A percentile compares a stretch with the other conserved stretches of the same genome.
Evolutionary conservation across 2,113 vertebrate species (phyloP).

Genomic region (Gnathonemus echidnorhynchus): DNA sequence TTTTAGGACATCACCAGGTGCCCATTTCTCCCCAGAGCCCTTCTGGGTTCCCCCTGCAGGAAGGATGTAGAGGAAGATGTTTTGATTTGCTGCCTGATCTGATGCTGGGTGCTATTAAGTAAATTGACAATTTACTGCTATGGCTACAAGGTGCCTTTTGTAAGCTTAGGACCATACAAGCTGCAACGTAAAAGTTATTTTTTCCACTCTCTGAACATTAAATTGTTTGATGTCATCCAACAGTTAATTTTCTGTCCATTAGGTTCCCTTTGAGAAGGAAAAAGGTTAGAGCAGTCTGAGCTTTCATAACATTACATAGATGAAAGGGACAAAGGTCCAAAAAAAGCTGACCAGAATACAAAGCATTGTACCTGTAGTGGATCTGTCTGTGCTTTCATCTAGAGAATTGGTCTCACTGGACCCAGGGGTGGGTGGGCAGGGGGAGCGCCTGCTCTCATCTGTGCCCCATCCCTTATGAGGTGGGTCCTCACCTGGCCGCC

Average conservation of each 20-base stretch:
- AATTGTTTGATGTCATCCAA: constrained; percentile 46
- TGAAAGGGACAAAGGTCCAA: constrained; percentile 22
- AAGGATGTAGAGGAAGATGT: not conserved
- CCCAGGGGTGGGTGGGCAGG: not conserved
- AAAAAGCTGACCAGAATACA: constrained; percentile 16
- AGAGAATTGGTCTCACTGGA: not conserved
- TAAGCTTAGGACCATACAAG: constrained; percentile 25
- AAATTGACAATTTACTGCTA: constrained; percentile 52
- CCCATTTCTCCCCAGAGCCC: not conserved
- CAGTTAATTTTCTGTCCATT: constrained; percentile 41
- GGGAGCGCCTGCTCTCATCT: not conserved
- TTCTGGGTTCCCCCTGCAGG: not conserved
- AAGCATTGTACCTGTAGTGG: constrained; percentile 4
- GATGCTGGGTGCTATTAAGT: constrained; percentile 42
- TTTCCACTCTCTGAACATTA: constrained; percentile 38
- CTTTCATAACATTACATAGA: constrained; percentile 32
- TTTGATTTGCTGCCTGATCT: constrained; percentile 39
- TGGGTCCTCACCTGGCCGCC: not conserved
- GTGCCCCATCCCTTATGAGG: not conserved
- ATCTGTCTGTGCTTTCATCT: constrained; percentile 27
- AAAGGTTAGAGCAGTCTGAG: constrained; percentile 30
- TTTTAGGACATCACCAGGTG: not conserved
- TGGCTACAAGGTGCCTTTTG: constrained; percentile 23
- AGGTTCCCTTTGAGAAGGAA: constrained; percentile 24
- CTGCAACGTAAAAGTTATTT: constrained; percentile 40